Base-by-base conservation (phyloP, 1,140 invertebrate species). In the Cephus cinctus region DNA sequence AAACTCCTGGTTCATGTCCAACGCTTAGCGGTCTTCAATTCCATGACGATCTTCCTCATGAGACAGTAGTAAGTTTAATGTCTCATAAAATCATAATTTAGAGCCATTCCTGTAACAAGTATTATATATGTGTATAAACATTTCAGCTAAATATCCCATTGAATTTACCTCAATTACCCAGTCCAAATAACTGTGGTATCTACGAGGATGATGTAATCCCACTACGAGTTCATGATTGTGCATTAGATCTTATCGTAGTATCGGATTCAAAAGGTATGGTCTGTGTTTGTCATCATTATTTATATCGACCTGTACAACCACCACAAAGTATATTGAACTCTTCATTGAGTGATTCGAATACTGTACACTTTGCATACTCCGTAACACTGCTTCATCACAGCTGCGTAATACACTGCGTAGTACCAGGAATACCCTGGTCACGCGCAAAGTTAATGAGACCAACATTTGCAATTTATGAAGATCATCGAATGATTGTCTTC, bases 231-330 rank as follows among this genome's bases (percentile, higher is more conserved):
- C 88, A 90, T 63, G 88, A 92, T 67, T 88, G 87, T 65, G 86
- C 87, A 5, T 71, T 92, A 18, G 88, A 92, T 77, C 76, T 92
- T 5, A 83, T 87, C 55, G 88, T 92, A 34, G 76, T 90, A 32
- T 86, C 87, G 18, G 81, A 86, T 63, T 80, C 83, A 23, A 81
- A 82, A 48, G 89, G 89, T 43, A 78, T 88, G 61, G 82, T 91
- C 14, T 90, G 88, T 56, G 85, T 92, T 34, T 91, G 89, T 58
- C 89, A 92, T 74, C 87, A 92, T 73, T 92, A 92, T 59, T 73
- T 92, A 1, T 92, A 91, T 64, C 86, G 90, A 69, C 84, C 85
- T 43, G 75, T 80, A 39, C 79, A 85, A 67, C 81, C 80, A 19
- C 71, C 78, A 6, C 80, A 83, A 44, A 80, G 80, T 25, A 75